phyloP scores from a whole-genome alignment of 2,113 vertebrate species.

The Etheostoma spectabile region DNA sequence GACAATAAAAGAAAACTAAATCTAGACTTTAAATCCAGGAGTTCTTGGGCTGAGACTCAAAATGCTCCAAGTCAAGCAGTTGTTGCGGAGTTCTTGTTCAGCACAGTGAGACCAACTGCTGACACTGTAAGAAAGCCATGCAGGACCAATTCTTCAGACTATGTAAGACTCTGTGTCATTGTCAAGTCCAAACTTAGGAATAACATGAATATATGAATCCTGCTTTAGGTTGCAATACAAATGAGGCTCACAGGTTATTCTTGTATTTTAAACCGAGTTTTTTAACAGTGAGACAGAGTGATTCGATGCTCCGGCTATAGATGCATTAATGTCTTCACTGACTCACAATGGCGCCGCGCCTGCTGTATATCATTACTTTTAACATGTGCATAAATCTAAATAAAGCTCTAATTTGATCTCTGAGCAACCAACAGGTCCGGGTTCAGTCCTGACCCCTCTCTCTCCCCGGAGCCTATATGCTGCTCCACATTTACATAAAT shows the following conservation, averaged over 20 bases:
- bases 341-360: constrained; percentile 51
- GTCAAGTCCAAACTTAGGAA: constrained; percentile 23
- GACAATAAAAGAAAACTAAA: not conserved
- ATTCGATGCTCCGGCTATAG: not conserved
- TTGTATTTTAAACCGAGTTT: constrained; percentile 42
- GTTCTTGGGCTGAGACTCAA: not conserved
- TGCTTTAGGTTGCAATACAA: constrained; percentile 24
- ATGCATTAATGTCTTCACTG: constrained; percentile 54
- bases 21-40: not conserved
- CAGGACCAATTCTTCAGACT: constrained; percentile 14
- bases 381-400: constrained; percentile 83
- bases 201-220: constrained; percentile 46
- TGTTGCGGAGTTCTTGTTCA: not conserved
- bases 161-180: constrained; percentile 2
- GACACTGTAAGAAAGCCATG: not conserved
- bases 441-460: constrained; percentile 63
- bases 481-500: constrained; percentile 69
- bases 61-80: not conserved
- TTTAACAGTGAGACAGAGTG: constrained; percentile 19
- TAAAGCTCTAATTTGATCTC: constrained; percentile 76
- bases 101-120: not conserved
- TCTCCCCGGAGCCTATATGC: constrained; percentile 53
- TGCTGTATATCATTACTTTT: constrained; percentile 76
- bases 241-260: constrained; percentile 35
- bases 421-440: constrained; percentile 57